These are phyloP conservation scores for Sarcophaga rosellei DNA, from an alignment of 2,888 invertebrate species.

Conservation along the genomic window DNA sequence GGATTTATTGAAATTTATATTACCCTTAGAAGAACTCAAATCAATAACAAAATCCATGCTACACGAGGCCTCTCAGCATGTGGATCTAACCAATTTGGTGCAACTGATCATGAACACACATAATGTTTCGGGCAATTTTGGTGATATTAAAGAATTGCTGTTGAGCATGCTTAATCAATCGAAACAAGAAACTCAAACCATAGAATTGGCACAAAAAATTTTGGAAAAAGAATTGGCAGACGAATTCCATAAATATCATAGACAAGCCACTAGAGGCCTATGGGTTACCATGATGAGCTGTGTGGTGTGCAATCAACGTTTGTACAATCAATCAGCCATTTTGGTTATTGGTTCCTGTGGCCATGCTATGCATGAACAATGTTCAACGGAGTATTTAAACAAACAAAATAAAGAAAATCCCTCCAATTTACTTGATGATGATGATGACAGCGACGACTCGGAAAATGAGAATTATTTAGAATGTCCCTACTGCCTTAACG, in stretches of 20 bases:
- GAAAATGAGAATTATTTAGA: constrained; percentile 36
- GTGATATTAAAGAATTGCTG: constrained; percentile 84
- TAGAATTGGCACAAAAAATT: constrained; percentile 86
- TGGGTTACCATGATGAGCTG: constrained; percentile 80
- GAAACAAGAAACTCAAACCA: constrained; percentile 87
- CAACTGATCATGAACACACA: constrained; percentile 83
- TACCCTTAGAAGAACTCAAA: constrained; percentile 80
- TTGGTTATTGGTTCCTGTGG: constrained; percentile 78
- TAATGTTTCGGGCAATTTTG: constrained; percentile 82
- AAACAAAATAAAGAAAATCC: constrained; percentile 32
- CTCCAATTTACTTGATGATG: constrained; percentile 2
- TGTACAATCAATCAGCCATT: constrained; percentile 76
- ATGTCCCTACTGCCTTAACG: constrained; percentile 78
- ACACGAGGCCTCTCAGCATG: constrained; percentile 83
- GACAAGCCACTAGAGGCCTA: constrained; percentile 76
- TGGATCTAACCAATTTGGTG: constrained; percentile 83
- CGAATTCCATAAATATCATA: constrained; percentile 76
- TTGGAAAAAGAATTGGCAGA: constrained; percentile 86
- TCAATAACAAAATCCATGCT: constrained; percentile 82
- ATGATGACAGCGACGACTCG: constrained; percentile 8
- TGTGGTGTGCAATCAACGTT: constrained; percentile 77
- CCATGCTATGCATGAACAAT: constrained; percentile 79
- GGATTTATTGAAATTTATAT: constrained; percentile 80
- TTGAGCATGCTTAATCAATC: constrained; percentile 89
- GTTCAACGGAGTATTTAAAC: constrained; percentile 69